Evolutionary conservation across 2,113 vertebrate genomes (phyloP).

Genomic region (Coturnix japonica): DNA sequence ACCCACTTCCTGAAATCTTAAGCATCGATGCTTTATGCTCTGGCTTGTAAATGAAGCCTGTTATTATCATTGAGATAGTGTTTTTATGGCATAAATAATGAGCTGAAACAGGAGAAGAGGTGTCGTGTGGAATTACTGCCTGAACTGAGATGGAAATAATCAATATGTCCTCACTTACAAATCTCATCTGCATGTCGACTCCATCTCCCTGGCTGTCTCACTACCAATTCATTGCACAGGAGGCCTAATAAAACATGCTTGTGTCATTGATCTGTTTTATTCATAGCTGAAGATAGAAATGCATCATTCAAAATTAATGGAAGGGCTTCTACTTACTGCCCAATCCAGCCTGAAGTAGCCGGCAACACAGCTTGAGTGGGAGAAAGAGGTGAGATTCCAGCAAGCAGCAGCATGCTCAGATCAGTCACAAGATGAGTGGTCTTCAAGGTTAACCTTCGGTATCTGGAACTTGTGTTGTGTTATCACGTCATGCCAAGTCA

Average conservation of each 20-base stretch:
- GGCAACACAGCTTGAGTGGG: slow-evolving; percentile 3
- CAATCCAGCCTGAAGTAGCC: slow-evolving; percentile 3
- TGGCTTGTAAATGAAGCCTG: slow-evolving; percentile 81
- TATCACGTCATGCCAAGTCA: rapidly evolving
- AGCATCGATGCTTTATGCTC: slow-evolving; percentile 78
- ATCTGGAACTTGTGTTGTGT: neutral
- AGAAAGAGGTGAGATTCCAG: neutral
- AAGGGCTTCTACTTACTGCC: slow-evolving; percentile 60
- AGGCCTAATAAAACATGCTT: slow-evolving; percentile 78
- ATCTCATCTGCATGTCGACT: slow-evolving; percentile 85
- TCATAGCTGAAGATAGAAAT: slow-evolving; percentile 78
- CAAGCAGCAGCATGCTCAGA: neutral
- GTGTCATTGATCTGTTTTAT: slow-evolving; percentile 83
- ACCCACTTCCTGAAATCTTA: slow-evolving; percentile 75
- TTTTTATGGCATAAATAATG: slow-evolving; percentile 86
- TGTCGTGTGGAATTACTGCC: slow-evolving; percentile 80
- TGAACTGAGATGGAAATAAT: slow-evolving; percentile 83
- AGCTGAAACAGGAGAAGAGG: slow-evolving; percentile 77
- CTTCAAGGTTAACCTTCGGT: neutral
- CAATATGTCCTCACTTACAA: slow-evolving; percentile 84
- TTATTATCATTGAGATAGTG: slow-evolving; percentile 84
- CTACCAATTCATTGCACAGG: slow-evolving; percentile 80
- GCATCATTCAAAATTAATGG: slow-evolving; percentile 80
- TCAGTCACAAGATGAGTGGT: neutral
- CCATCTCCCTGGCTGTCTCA: slow-evolving; percentile 78